A percentile compares a stretch with the other conserved stretches of the same genome.
Evolutionary conservation across 2,113 vertebrate species (phyloP).

Genomic region (Oncorhynchus masou): DNA sequence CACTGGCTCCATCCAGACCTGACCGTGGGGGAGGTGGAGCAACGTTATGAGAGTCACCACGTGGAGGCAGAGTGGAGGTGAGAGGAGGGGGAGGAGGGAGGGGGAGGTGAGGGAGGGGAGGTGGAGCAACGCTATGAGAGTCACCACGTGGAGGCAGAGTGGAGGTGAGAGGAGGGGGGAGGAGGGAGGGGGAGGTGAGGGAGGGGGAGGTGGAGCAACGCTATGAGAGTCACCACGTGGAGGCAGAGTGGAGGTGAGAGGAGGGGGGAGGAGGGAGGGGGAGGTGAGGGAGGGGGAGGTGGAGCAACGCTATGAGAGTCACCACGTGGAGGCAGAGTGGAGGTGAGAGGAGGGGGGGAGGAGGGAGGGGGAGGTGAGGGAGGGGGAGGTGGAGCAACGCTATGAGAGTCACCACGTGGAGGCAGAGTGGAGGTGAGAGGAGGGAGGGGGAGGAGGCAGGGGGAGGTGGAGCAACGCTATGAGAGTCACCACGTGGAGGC

Average conservation of each 20-base stretch:
- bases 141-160: slow-evolving; percentile 89
- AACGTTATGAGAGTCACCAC: slow-evolving; percentile 89
- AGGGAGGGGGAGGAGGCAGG: no score
- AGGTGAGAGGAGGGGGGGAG: slow-evolving; percentile 75
- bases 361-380: no score
- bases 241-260: slow-evolving; percentile 92
- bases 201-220: slow-evolving; percentile 86
- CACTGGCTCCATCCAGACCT: slow-evolving; percentile 92
- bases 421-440: slow-evolving; percentile 90
- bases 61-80: slow-evolving; percentile 95
- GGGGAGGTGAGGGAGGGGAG: slow-evolving; percentile 38
- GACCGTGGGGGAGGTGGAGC: slow-evolving; percentile 86
- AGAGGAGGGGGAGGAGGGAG: not conserved
- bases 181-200: no score
- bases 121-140: slow-evolving; percentile 91
- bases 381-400: slow-evolving; percentile 85
- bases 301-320: slow-evolving; percentile 88
- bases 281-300: no score
- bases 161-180: slow-evolving; percentile 80
- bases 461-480: slow-evolving; percentile 88
- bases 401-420: slow-evolving; percentile 90
- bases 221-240: slow-evolving; percentile 88
- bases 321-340: slow-evolving; percentile 93
- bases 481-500: slow-evolving; percentile 89
- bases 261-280: no score